Base-by-base conservation (phyloP, 2,888 invertebrate species). In the Nysson spinosus region DNA sequence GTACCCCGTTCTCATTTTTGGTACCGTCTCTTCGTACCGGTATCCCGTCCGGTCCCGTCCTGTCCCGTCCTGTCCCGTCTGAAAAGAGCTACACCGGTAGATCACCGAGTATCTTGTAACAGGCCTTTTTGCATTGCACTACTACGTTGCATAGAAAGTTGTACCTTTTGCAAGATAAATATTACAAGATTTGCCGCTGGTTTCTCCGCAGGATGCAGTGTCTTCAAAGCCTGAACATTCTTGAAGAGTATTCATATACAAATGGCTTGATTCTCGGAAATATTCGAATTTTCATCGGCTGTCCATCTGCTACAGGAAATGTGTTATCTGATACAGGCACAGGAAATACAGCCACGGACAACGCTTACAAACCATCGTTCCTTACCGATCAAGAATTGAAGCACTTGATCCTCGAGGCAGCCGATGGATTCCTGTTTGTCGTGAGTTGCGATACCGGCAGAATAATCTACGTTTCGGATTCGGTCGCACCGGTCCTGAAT, bases 361-460 rank as follows among this genome's bases (percentile, higher is more conserved):
- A 97, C 47, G 95, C 97, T 2, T 99, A 98, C 88, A 99, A 99
- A 86, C 99, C 99, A 16, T 98, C 98, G 9, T 99, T 99, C 88
- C 90, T 99, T 65, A 99, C 99, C 52, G 99, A 99, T 89, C 98
- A 99, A 88, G 99, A 99, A 88, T 89, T 99, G 72, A 99, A 99
- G 88, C 99, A 99, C 89, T 91, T 99, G 78, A 99, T 99, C 78
- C 90, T 99, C 71, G 99, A 99, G 90, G 99, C 99, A 24, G 99
- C 99, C 9, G 99, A 99, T 89, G 99, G 99, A 1, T 99, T 99
- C 89, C 91, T 99, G 51, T 96, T 96, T 87, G 97, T 98, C 39
- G 95, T 97, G 34, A 96, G 97, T 83, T 99, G 99, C 89, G 99
- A 99, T 88, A 95, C 96, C 7, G 99, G 99, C 2, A 91, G 97